These are phyloP conservation scores for Eonycteris spelaea DNA, from an alignment of 2,113 vertebrate species.

Conservation along the genomic window DNA sequence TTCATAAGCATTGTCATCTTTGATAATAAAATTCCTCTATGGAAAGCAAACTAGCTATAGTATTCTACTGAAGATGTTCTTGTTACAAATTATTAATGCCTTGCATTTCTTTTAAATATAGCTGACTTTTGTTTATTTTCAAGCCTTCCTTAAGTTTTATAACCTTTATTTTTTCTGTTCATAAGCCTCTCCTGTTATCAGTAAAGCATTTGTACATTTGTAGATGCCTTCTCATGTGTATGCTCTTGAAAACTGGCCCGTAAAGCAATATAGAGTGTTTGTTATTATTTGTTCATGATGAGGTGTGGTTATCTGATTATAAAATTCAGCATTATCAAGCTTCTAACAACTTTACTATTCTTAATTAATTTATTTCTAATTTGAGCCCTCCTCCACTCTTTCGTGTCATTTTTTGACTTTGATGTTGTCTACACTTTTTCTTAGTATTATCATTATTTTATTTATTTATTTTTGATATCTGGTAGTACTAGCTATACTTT, in stretches of 20 bases:
- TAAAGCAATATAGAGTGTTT: background rate
- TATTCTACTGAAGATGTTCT: background rate
- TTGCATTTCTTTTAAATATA: background rate
- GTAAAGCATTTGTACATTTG: background rate
- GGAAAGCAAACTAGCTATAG: background rate
- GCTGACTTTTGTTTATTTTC: background rate
- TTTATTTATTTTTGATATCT: background rate
- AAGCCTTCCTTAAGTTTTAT: background rate
- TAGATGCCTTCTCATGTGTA: background rate
- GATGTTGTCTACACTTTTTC: background rate
- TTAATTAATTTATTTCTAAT: background rate
- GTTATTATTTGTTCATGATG: background rate
- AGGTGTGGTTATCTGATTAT: background rate
- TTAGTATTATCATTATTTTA: background rate
- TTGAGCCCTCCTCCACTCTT: background rate
- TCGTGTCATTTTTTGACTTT: background rate
- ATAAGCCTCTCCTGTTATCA: background rate
- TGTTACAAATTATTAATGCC: background rate
- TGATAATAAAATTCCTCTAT: background rate
- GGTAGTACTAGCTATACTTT: background rate
- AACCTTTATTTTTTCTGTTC: background rate
- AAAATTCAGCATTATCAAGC: background rate
- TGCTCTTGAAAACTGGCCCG: background rate
- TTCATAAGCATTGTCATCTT: background rate
- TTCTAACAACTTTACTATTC: background rate